phyloP scores from a whole-genome alignment of 2,113 vertebrate species.

The Silurus meridionalis region DNA sequence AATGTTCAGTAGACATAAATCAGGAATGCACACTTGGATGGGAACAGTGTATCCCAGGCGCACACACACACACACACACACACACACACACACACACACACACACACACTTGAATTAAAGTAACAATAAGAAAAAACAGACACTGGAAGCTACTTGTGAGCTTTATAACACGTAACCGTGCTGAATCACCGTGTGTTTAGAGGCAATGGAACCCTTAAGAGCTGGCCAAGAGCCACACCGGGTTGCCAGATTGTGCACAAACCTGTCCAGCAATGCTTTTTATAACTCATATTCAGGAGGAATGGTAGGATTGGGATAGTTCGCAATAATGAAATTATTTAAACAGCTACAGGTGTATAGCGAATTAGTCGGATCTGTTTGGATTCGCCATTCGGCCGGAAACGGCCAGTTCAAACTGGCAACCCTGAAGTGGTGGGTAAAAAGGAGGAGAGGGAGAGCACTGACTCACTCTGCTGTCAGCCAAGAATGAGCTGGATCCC shows the following conservation, averaged over 20 bases:
- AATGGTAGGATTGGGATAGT: background rate
- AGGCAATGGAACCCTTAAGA: background rate
- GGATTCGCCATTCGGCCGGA: background rate
- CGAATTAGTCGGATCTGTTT: background rate
- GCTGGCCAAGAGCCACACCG: background rate
- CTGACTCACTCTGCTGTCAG: conserved; percentile 2
- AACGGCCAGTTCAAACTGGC: conserved; percentile 4
- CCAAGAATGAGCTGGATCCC: background rate
- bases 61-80: conserved; percentile 19
- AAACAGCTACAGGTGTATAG: background rate
- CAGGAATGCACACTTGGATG: background rate
- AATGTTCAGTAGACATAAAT: background rate
- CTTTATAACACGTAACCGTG: background rate
- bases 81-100: conserved; percentile 14
- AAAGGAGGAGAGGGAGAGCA: conserved; percentile 6
- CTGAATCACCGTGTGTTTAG: background rate
- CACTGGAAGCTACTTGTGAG: background rate
- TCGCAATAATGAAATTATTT: background rate
- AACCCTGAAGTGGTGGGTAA: conserved; percentile 11
- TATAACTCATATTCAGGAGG: background rate
- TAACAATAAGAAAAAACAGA: background rate
- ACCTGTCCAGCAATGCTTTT: background rate
- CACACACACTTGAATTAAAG: background rate
- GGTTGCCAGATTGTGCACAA: background rate
- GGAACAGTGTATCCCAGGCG: background rate